Evolutionary conservation across 2,113 vertebrate species (phyloP), one percentile per base, ranked within the genome.

Genomic region (Petrocephalus microphthalmus): DNA sequence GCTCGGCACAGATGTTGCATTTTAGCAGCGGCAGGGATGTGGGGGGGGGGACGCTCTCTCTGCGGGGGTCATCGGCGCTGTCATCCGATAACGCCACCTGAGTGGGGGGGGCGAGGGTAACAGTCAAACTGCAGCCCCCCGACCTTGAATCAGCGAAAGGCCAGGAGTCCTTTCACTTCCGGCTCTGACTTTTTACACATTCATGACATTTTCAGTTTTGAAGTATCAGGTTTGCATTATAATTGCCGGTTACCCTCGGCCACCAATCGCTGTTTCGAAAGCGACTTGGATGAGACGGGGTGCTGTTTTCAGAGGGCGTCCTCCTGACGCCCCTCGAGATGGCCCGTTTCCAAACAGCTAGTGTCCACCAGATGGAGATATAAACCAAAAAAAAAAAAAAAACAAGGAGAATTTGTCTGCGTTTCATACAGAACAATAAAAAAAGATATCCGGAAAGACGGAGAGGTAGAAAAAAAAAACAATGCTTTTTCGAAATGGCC

Each of bases 1-100:
- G 94, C 94, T 93, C 92, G 93, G 94, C 95, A 95, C 95, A 96
- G 95, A 96, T 96, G 95, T 96, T 96, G 95, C 95, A 95, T 96
- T 95, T 96, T 95, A 95, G 94, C 95, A 94, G 94, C 95, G 93
- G 94, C 94, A 93, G 93, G 94, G 92, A 92, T 94, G 91, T 89
- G 37, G 85, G 86, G 71, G 25, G 85, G 37, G 89, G 83, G 83
- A 84, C 85, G 88, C 88, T 87, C 93, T 93, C 94, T 95, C 94
- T 85, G 91, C 56, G 93, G 95, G 92, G 92, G 93, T 96, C 95
- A 96, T 94, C 95, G 95, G 95, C 92, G 95, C 95, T 94, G 93
- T 96, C 95, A 96, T 95, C 95, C 95, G 93, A 93, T 93, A 95
- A 95, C 91, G 92, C 91, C 93, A 94, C 94, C 93, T 94, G 94